phyloP scores from a whole-genome alignment of 53 echinoderm and acorn worm genomes.

The Glandiceps talaboti region DNA sequence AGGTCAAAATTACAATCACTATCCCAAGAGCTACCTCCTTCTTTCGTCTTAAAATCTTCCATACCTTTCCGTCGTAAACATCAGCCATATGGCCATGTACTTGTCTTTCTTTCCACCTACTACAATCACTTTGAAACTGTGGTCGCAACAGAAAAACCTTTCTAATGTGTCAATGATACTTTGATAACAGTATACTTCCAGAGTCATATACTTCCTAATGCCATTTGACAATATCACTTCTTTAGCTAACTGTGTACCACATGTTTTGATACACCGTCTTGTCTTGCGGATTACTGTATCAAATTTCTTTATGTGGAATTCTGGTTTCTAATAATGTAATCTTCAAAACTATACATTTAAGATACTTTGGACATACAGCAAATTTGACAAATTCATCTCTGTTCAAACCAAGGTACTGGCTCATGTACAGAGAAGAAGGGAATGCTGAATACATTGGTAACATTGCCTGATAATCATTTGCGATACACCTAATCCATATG shows the following conservation, averaged over 20 bases:
- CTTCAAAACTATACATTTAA: slow-evolving; percentile 8
- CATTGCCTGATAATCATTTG: background rate
- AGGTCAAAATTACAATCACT: slow-evolving; percentile 13
- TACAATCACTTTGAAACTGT: slow-evolving; percentile 10
- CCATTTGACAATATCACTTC: slow-evolving; percentile 14
- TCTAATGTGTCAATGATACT: slow-evolving; percentile 19
- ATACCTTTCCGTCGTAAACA: slow-evolving; percentile 19
- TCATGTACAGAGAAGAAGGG: slow-evolving; percentile 2
- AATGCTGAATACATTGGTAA: background rate
- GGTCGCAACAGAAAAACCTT: slow-evolving; percentile 13
- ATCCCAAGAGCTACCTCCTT: slow-evolving; percentile 1
- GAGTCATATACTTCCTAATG: slow-evolving; percentile 2
- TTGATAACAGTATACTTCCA: slow-evolving; percentile 18
- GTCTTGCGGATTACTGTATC: slow-evolving; percentile 6
- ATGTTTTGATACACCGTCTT: background rate
- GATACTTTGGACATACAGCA: slow-evolving; percentile 24
- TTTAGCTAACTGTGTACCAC: slow-evolving; percentile 14
- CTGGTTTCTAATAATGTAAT: background rate
- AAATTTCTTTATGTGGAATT: slow-evolving; percentile 6
- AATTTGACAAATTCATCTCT: slow-evolving; percentile 18
- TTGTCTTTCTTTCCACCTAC: slow-evolving; percentile 9
- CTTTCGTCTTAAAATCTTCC: slow-evolving; percentile 10
- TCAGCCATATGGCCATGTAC: slow-evolving; percentile 10
- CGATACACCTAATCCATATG: background rate
- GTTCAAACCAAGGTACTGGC: slow-evolving; percentile 2